phyloP scores from a whole-genome alignment of 2,113 vertebrate species.

The Gopherus evgoodei region DNA sequence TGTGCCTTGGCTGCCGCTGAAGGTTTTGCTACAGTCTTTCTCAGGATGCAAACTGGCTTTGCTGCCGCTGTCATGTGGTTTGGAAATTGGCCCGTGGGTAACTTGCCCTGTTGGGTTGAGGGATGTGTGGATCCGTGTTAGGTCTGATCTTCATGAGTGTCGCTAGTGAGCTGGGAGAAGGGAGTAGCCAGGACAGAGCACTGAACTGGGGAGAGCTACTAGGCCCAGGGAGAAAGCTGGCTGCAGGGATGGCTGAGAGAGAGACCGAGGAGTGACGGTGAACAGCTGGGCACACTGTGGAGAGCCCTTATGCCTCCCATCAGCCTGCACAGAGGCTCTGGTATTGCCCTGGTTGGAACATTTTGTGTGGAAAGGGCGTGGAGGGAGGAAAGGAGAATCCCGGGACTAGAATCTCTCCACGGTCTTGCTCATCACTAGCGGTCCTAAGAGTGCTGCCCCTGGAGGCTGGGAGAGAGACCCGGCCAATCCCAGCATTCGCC shows the following conservation, averaged over 20 bases:
- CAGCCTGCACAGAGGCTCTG: too few species aligned
- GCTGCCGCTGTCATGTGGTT: accelerated
- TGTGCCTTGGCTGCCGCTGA: accelerated
- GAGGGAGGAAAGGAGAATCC: too few species aligned
- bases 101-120: neutral
- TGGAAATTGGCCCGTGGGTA: neutral
- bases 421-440: neutral
- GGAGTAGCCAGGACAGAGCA: too few species aligned
- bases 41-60: accelerated
- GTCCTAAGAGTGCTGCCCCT: neutral
- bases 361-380: too few species aligned
- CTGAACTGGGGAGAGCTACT: neutral
- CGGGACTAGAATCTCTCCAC: too few species aligned
- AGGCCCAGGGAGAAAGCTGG: too few species aligned
- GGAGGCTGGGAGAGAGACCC: too few species aligned
- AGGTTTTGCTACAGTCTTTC: neutral
- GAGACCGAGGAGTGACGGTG: neutral
- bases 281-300: neutral
- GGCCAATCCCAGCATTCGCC: too few species aligned
- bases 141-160: neutral
- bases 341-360: too few species aligned
- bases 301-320: neutral
- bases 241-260: neutral
- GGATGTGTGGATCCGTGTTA: neutral
- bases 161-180: neutral